Base-by-base conservation (phyloP, 2,113 vertebrate species). In the Oncorhynchus clarkii region DNA sequence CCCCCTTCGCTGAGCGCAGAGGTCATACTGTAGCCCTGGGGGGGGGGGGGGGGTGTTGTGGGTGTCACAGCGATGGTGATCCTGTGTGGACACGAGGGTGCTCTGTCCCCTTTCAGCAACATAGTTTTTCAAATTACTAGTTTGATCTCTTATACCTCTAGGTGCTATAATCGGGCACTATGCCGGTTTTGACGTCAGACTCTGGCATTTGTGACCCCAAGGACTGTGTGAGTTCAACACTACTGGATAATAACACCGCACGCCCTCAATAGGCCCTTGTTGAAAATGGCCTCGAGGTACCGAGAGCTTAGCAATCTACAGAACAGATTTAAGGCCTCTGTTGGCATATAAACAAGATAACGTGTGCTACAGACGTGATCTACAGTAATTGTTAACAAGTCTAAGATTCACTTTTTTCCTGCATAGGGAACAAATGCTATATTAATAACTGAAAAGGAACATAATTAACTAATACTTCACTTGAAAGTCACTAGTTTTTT, bases 271-370 rank as follows among this genome's bases (percentile, higher is more conserved):
- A 71, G 65, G 5, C 81, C 75, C 73, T 88, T 86, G 86, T 89
- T 85, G 77, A 3, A 31, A 81, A 83, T 75, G 48, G 82, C 90
- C 87, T 74, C 76, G 75, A 84, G 90, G 73, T 75, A 78, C 78
- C 69, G 26, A 67, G 45, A 68, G 70, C 71, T 20, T 20, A 2
- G 24, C 24, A 6, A 16, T 45, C 67, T 9, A 68, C 8, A 27
- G 31, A 27, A 4, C 67, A 81, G 78, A 82, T 73, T 80, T 31
- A 59, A 51, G 73, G 70, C 73, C n/a, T 34, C 73, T 74, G 66
- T 69, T 59, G 48, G 59, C 7, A 8, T 66, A 80, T 71, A 80
- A 83, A 80, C 78, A 80, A 79, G 66, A 72, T 79, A 39, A 71
- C 62, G 78, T 80, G 79, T 78, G 67, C 59, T 77, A 57, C 45